These are phyloP conservation scores for Corythoichthys intestinalis DNA, from an alignment of 2,113 vertebrate genomes.

Conservation along the genomic window DNA sequence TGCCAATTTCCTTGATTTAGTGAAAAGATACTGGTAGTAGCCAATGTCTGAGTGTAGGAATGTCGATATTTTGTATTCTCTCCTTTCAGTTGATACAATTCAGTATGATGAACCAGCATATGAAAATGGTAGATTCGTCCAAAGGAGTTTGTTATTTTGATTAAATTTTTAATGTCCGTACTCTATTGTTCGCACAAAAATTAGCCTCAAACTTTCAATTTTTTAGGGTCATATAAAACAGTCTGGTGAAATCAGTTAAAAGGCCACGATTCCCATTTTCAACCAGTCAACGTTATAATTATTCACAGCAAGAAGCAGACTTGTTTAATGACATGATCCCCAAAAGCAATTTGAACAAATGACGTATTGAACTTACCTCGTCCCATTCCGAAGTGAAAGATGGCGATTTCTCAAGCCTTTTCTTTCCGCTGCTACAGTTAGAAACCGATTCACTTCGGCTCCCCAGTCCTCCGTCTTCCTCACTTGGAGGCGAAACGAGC, in stretches of 20 bases:
- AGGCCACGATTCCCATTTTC: background rate
- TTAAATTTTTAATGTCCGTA: background rate
- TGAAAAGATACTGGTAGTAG: background rate
- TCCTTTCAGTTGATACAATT: background rate
- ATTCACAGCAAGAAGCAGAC: background rate
- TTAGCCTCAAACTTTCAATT: background rate
- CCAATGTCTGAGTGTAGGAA: background rate
- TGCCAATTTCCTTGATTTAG: background rate
- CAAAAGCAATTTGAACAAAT: background rate
- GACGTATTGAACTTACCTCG: conserved; percentile 80
- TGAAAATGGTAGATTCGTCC: background rate
- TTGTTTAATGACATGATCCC: background rate
- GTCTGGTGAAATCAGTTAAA: no score
- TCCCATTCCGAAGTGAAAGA: conserved; percentile 98
- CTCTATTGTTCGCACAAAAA: background rate
- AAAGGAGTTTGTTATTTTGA: background rate
- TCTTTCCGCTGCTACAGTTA: conserved; percentile 89
- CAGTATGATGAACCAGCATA: no score
- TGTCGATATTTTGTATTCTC: background rate
- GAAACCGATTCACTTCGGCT: conserved; percentile 94
- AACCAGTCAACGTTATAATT: background rate
- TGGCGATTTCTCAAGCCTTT: conserved; percentile 92
- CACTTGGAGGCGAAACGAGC: conserved; percentile 88
- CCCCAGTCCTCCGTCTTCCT: conserved; percentile 87
- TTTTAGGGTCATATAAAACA: no score